Evolutionary conservation across 2,797 vertebrate species (phyloP).

Genomic region (Crocodylus rhombifer): DNA sequence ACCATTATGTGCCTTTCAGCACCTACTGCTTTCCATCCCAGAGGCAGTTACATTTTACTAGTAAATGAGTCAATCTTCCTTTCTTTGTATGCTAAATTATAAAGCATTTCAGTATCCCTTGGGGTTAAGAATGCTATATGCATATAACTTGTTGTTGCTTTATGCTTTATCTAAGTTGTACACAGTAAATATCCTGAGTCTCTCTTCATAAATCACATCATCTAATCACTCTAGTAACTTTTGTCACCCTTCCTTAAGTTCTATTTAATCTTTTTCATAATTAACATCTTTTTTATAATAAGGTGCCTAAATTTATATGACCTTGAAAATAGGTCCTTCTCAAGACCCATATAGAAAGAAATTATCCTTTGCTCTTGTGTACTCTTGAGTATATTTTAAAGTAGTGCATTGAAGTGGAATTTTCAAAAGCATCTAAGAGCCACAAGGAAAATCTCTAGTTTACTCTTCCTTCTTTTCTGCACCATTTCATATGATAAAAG

Average conservation of each 20-base stretch:
- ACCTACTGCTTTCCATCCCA: background rate
- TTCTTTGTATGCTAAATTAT: too few species aligned
- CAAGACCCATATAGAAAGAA: background rate
- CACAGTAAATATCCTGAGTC: conserved; percentile 2
- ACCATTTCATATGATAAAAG: background rate
- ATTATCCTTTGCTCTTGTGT: background rate
- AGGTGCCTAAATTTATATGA: background rate
- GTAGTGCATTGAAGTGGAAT: background rate
- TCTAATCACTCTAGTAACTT: background rate
- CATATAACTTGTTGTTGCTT: background rate
- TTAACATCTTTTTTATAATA: background rate
- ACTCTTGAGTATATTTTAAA: background rate
- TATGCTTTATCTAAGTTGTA: background rate
- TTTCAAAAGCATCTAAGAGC: background rate
- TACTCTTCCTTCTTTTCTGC: background rate
- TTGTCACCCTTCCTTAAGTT: background rate
- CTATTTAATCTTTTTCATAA: background rate
- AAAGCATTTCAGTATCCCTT: background rate
- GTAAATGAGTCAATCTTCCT: background rate
- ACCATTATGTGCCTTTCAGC: background rate
- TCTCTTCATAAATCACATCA: background rate
- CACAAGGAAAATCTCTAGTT: background rate
- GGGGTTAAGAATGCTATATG: background rate
- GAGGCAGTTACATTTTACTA: background rate
- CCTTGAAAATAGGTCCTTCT: background rate